These are phyloP conservation scores for Abscondita cerata DNA, from an alignment of 2,888 invertebrate genomes.

Conservation along the genomic window DNA sequence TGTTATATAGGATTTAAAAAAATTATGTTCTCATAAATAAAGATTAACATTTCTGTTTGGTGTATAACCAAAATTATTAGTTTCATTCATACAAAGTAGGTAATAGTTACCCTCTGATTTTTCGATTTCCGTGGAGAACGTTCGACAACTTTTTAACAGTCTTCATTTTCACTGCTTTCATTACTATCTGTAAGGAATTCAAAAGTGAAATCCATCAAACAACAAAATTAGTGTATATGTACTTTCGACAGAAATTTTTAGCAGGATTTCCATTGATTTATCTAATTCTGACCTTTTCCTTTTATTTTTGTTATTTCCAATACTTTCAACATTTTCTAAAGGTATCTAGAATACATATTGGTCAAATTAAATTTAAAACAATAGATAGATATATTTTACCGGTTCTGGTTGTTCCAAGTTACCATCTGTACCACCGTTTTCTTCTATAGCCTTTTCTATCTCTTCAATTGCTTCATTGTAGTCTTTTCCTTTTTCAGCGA, in stretches of 20 bases:
- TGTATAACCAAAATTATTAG: too few relatives aligned
- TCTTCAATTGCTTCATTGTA: slow-evolving; percentile 89
- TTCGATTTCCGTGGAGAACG: too few relatives aligned
- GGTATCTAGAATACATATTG: background rate
- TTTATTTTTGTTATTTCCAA: slow-evolving; percentile 9
- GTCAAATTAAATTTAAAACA: background rate
- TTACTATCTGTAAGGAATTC: too few relatives aligned
- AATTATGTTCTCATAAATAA: too few relatives aligned
- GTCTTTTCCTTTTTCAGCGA: slow-evolving; percentile 80
- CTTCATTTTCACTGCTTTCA: too few relatives aligned
- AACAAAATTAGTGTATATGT: background rate
- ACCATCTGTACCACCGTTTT: slow-evolving; percentile 49
- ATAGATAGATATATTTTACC: background rate
- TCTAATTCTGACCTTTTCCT: slow-evolving; percentile 6
- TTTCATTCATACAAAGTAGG: too few relatives aligned
- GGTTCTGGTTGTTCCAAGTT: slow-evolving; percentile 42
- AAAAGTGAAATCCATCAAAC: background rate
- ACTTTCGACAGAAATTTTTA: background rate
- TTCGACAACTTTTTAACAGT: too few relatives aligned
- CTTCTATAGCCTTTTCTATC: slow-evolving; percentile 77
- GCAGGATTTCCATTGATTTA: background rate
- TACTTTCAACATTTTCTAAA: background rate
- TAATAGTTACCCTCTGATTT: too few relatives aligned
- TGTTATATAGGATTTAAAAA: too few relatives aligned
- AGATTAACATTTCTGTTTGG: too few relatives aligned